Conservation (phyloP, 2,797 vertebrate genomes). For the Streptopelia turtur region DNA sequence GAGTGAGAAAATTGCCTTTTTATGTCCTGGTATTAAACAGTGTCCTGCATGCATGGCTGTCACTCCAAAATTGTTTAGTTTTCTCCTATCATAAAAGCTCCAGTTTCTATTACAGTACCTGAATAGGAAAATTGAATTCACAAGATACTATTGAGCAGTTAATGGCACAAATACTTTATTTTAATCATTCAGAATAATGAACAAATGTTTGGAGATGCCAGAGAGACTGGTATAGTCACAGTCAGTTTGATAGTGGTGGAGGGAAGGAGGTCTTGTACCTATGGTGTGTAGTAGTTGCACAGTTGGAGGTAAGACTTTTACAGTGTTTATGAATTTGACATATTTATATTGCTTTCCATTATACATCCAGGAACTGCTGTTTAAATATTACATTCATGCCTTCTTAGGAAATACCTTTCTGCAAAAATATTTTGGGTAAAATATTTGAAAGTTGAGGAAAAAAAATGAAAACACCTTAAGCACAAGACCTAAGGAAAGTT, state of each 20-base stretch:
- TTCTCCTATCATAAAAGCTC: not conserved
- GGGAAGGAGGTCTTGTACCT: not conserved
- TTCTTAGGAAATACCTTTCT: not conserved
- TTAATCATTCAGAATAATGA: not conserved
- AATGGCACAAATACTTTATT: not conserved
- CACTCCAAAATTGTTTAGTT: conserved; percentile 35
- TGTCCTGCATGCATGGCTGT: conserved; percentile 13
- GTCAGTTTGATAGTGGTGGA: not conserved
- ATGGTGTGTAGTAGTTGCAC: not conserved
- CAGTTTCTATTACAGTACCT: not conserved
- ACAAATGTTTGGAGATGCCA: not conserved
- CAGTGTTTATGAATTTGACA: not conserved
- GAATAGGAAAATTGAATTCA: not conserved
- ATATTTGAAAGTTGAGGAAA: not conserved
- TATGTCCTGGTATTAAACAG: conserved; percentile 24
- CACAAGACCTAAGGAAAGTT: not conserved
- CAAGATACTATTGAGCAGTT: not conserved
- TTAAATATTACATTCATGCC: not conserved
- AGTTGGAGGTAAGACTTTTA: not conserved
- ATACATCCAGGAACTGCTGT: not conserved
- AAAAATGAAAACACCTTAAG: not conserved
- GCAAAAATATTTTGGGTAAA: not conserved
- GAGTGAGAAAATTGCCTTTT: conserved; percentile 35
- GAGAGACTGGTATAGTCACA: not conserved
- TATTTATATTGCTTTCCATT: not conserved